Evolutionary conservation across 2,113 vertebrate genomes (phyloP), one percentile per base, ranked within the genome.

Genomic region (Nycticebus coucang): DNA sequence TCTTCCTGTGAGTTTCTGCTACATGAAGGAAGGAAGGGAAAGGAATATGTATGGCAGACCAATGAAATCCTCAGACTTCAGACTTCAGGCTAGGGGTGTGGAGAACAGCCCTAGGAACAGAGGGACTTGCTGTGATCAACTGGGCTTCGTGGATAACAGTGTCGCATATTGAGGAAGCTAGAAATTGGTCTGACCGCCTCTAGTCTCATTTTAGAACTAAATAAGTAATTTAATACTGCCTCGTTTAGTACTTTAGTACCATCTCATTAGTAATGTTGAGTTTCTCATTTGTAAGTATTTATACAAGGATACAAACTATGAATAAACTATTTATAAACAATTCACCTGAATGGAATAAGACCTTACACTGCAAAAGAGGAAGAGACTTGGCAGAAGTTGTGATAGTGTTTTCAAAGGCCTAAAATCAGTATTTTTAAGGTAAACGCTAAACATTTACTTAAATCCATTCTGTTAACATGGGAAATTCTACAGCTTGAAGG

Each of bases 391-490:
- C 82, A 85, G 35, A 87, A 83, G 53, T 80, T 92, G 26, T 91
- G 28, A 57, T 53, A 75, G 3, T 89, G 18, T 72, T 86, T 94
- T 95, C 74, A 53, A 93, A 77, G 68, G 26, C 8, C 62, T 91
- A 72, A 75, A 93, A 82, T 94, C 24, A 88, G 0, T 92, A 45
- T 80, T 95, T 84, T 88, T 74, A 91, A 85, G 45, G 74, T 68
- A 94, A 95, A 64, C n/a, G 41, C 45, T 94, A 78, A 89, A 86
- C 10, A 86, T 77, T 94, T 92, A 21, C n/a, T 77, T 85, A 81
- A 72, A 90, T 80, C 30, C 12, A 77, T 22, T 88, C 18, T 87
- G 6, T 93, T 91, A 88, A 33, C 53, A 11, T 91, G 74, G 81
- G 69, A 88, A 93, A 68, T 81, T 88, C 41, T 93, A 9, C 1